Conservation (phyloP, 2,797 vertebrate genomes). For the Sebastes kiyomatsui region DNA sequence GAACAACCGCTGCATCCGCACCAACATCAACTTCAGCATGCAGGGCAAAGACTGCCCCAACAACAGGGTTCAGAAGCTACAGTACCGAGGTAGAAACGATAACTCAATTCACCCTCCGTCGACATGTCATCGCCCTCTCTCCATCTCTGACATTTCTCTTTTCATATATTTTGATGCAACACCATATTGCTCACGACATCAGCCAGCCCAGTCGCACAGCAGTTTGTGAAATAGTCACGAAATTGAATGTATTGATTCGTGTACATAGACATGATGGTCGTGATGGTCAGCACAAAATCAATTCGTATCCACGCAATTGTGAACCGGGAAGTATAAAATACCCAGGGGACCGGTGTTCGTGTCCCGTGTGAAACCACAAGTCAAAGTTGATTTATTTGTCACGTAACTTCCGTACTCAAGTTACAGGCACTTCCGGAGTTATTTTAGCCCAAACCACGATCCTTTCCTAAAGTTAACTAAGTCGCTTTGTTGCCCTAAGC, state of each 20-base stretch:
- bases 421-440: not conserved
- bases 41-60: constrained; percentile 99
- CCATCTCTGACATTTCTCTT: not conserved
- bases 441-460: not conserved
- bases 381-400: not conserved
- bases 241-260: not conserved
- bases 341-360: not conserved
- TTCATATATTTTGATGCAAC: not conserved
- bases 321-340: too few relatives aligned
- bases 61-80: constrained; percentile 97
- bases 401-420: not conserved
- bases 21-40: constrained; percentile 99
- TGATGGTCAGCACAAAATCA: too few relatives aligned
- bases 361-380: not conserved
- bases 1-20: constrained; percentile 98
- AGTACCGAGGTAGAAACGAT: constrained; percentile 90
- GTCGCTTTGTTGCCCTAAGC: not conserved
- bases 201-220: not conserved
- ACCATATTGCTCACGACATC: not conserved
- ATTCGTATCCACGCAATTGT: too few relatives aligned
- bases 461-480: not conserved
- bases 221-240: not conserved
- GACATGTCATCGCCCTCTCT: not conserved
- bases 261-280: not conserved
- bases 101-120: not conserved